A percentile compares a stretch with the other conserved stretches of the same genome.
Conservation (phyloP, 2,797 vertebrate species). For the Rhinichthys osculus region DNA sequence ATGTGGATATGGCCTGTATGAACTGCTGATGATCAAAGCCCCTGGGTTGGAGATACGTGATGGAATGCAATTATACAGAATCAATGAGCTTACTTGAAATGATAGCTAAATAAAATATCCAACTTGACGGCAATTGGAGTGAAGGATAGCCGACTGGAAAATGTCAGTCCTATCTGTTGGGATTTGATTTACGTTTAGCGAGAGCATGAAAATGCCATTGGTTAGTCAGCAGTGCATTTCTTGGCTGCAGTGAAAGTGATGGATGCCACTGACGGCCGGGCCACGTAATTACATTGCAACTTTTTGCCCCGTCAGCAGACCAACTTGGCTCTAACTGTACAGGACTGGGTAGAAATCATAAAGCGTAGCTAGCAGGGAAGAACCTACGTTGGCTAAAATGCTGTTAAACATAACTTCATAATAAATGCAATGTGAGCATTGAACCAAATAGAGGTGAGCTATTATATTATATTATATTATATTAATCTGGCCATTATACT, state of each 20-base stretch:
- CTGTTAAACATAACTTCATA: conserved; percentile 27
- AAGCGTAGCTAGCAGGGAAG: conserved; percentile 12
- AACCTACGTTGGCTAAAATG: conserved; percentile 32
- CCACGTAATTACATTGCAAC: conserved; percentile 79
- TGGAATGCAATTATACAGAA: conserved; percentile 30
- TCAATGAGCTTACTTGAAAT: conserved; percentile 33
- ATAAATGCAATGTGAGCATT: neutral
- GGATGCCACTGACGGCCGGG: conserved; percentile 72
- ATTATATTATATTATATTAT: neutral
- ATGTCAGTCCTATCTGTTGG: conserved; percentile 58
- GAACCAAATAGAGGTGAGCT: neutral
- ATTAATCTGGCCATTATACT: neutral
- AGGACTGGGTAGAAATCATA: conserved; percentile 70
- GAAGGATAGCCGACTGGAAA: conserved; percentile 65
- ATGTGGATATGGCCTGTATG: conserved; percentile 6
- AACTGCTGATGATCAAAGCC: conserved; percentile 14
- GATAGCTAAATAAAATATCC: conserved; percentile 51
- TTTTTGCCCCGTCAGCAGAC: conserved; percentile 81
- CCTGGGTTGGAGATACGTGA: conserved; percentile 9
- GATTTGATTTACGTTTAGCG: conserved; percentile 69
- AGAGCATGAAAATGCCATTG: conserved; percentile 66
- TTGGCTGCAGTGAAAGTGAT: conserved; percentile 73
- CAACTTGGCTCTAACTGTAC: conserved; percentile 63
- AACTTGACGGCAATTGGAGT: conserved; percentile 23
- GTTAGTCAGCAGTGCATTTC: conserved; percentile 76